These are phyloP conservation scores for Pygocentrus nattereri DNA, from an alignment of 2,797 vertebrate genomes.

Conservation along the genomic window DNA sequence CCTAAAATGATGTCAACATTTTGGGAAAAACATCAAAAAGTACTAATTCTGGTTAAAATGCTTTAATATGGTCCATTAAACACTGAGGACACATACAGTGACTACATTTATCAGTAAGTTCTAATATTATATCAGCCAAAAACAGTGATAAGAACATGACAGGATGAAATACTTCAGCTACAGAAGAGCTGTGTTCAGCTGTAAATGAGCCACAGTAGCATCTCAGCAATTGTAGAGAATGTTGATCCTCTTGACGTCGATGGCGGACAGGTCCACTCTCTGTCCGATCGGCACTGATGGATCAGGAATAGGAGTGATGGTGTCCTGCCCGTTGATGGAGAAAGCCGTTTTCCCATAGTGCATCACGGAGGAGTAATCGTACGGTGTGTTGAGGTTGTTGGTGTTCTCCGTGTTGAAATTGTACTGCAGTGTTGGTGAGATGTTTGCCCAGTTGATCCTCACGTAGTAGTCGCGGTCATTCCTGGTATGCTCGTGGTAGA, in stretches of 20 bases:
- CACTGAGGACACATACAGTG: too few species aligned
- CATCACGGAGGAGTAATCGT: slow-evolving; percentile 80
- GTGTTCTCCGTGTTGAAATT: slow-evolving; percentile 72
- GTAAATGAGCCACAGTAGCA: too few species aligned
- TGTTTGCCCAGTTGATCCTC: slow-evolving; percentile 75
- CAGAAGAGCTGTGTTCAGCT: too few species aligned
- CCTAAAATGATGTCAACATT: too few species aligned
- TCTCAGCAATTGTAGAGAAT: slow-evolving; percentile 49
- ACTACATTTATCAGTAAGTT: too few species aligned
- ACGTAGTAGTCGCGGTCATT: slow-evolving; percentile 77
- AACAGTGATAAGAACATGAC: too few species aligned
- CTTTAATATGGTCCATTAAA: too few species aligned
- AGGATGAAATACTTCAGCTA: too few species aligned
- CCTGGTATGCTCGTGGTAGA: slow-evolving; percentile 77
- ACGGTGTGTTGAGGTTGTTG: slow-evolving; percentile 67
- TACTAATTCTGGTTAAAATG: too few species aligned
- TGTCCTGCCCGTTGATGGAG: slow-evolving; percentile 27
- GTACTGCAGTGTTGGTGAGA: slow-evolving; percentile 47
- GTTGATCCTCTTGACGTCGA: slow-evolving; percentile 60
- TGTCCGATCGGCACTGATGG: slow-evolving; percentile 37
- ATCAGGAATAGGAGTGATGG: slow-evolving; percentile 60
- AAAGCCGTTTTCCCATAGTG: slow-evolving; percentile 67
- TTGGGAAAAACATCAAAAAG: too few species aligned
- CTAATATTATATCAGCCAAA: too few species aligned
- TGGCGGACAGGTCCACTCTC: slow-evolving; percentile 39